A percentile compares a stretch with the other conserved stretches of the same genome.
Conservation (phyloP, 2,113 vertebrate genomes). For the Tragulus kanchil region DNA sequence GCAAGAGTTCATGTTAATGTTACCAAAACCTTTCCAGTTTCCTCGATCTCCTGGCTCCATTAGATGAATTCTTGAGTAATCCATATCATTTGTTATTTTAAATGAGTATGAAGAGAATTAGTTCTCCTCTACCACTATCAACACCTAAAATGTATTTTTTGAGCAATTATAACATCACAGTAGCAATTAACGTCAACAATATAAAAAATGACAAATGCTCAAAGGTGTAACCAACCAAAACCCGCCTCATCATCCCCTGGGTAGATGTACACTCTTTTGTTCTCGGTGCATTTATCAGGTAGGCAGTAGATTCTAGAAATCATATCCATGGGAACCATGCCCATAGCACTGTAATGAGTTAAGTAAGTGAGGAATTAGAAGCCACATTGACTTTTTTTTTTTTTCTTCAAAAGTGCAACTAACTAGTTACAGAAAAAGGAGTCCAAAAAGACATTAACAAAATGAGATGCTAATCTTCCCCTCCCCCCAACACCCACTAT, state of each 20-base stretch:
- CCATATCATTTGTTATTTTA: conserved; percentile 74
- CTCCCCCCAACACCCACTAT: not conserved
- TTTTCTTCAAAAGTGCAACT: conserved; percentile 12
- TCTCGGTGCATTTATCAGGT: not conserved
- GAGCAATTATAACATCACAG: conserved; percentile 60
- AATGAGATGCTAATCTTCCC: not conserved
- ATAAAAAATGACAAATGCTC: conserved; percentile 59
- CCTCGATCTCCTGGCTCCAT: conserved; percentile 75
- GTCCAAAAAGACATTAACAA: not conserved
- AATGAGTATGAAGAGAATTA: conserved; percentile 73
- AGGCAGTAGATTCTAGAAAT: conserved; percentile 8
- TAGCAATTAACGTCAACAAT: conserved; percentile 63
- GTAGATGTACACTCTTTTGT: not conserved
- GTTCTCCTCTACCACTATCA: conserved; percentile 16
- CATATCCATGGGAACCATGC: not conserved
- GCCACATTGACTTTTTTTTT: not conserved
- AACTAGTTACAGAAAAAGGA: not conserved
- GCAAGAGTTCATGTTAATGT: conserved; percentile 78
- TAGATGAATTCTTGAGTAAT: conserved; percentile 70
- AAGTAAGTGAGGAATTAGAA: conserved; percentile 46
- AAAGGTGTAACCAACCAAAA: conserved; percentile 39
- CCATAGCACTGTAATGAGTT: not conserved
- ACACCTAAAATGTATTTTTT: conserved; percentile 60
- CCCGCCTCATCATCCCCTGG: not conserved
- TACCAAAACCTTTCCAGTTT: conserved; percentile 82